phyloP scores from a whole-genome alignment of 2,797 vertebrate species.

The Siniperca undulata region DNA sequence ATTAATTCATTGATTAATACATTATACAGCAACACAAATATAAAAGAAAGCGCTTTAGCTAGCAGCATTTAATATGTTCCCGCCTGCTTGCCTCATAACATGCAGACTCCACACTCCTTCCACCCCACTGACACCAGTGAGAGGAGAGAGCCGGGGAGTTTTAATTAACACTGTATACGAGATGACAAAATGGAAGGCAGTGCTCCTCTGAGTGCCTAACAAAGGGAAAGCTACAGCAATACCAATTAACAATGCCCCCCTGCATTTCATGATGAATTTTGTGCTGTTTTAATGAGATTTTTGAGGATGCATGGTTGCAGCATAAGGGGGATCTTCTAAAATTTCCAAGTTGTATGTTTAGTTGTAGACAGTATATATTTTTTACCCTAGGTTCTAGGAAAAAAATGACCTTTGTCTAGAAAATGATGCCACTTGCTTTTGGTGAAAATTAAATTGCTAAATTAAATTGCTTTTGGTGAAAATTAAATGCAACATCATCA shows the following conservation, averaged over 20 bases:
- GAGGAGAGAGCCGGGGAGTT: slow-evolving; percentile 65
- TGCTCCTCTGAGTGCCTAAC: slow-evolving; percentile 53
- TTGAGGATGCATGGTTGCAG: slow-evolving; percentile 7
- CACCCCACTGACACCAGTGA: slow-evolving; percentile 71
- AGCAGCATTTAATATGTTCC: slow-evolving; percentile 66
- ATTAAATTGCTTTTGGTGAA: not conserved
- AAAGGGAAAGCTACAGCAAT: slow-evolving; percentile 51
- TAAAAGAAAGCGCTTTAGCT: slow-evolving; percentile 67
- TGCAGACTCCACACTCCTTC: slow-evolving; percentile 77
- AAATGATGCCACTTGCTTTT: not conserved
- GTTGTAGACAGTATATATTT: not conserved
- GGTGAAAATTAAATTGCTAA: slow-evolving; percentile 7
- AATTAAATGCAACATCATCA: not conserved
- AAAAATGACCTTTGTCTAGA: not conserved
- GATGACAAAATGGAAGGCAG: slow-evolving; percentile 68
- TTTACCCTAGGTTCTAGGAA: not conserved
- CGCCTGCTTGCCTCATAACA: slow-evolving; percentile 63
- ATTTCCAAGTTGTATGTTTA: not conserved
- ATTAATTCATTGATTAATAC: slow-evolving; percentile 43
- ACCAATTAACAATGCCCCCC: slow-evolving; percentile 49
- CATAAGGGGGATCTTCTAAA: not conserved
- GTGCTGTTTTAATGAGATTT: slow-evolving; percentile 49
- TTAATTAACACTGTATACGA: slow-evolving; percentile 79
- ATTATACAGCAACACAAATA: slow-evolving; percentile 71
- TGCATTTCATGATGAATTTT: slow-evolving; percentile 37